phyloP scores from a whole-genome alignment of 2,888 invertebrate genomes.

The Agrochola macilenta region DNA sequence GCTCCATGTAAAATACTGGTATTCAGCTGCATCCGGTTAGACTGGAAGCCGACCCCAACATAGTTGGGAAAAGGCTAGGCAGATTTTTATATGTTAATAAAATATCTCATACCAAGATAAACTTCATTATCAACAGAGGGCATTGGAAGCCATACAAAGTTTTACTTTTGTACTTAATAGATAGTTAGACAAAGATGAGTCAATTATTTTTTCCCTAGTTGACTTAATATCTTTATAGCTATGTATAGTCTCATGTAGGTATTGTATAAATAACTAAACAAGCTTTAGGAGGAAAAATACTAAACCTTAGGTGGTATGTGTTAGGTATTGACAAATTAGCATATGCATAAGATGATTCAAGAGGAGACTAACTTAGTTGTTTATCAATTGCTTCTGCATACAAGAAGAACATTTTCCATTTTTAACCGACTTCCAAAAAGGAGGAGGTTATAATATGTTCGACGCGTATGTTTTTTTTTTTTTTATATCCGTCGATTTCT shows the following conservation, averaged over 20 bases:
- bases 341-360: not conserved
- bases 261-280: constrained; percentile 7
- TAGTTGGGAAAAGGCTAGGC: no score
- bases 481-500: no score
- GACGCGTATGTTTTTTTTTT: no score
- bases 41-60: no score
- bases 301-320: not conserved
- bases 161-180: not conserved
- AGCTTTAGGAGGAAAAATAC: constrained; percentile 5
- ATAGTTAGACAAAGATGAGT: not conserved
- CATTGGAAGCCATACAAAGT: not conserved
- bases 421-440: no score
- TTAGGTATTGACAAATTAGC: constrained; percentile 9
- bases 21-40: no score
- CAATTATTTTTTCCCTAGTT: not conserved
- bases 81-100: not conserved
- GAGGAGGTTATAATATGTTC: no score
- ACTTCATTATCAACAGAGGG: not conserved
- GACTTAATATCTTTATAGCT: not conserved
- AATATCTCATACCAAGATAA: not conserved
- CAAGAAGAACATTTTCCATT: no score
- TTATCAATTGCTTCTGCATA: not conserved
- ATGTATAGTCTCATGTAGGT: not conserved
- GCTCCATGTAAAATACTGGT: no score
- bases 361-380: not conserved